Percentiles rank a stretch among this genome's conserved stretches.
These are phyloP conservation scores for Noctua comes DNA, from an alignment of 2,888 invertebrate genomes.

Conservation along the genomic window DNA sequence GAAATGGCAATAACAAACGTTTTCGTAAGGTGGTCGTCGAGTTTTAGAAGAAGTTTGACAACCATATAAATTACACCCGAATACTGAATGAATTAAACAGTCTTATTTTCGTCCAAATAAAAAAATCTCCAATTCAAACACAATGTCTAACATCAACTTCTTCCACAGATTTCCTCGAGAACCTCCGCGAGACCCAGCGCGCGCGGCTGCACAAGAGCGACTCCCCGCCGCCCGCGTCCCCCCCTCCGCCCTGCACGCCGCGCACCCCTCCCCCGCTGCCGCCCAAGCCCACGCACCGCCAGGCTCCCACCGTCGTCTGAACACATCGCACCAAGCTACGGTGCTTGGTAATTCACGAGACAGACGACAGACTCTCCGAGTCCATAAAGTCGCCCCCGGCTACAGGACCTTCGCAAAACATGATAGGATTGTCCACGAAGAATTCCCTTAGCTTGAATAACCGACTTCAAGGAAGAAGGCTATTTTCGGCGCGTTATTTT, in stretches of 20 bases:
- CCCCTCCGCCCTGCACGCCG: conserved; percentile 49
- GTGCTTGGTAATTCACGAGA: conserved; percentile 8
- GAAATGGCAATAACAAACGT: too few species aligned
- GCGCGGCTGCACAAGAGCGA: conserved; percentile 68
- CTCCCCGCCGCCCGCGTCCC: conserved; percentile 2
- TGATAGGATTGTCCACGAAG: neutral
- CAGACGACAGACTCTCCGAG: conserved; percentile 3
- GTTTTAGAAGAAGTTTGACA: neutral
- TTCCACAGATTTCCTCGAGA: conserved; percentile 83
- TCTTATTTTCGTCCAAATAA: neutral
- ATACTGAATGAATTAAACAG: neutral
- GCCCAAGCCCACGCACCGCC: conserved; percentile 79
- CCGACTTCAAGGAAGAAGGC: neutral
- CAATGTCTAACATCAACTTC: neutral
- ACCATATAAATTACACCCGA: neutral
- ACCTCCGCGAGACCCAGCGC: conserved; percentile 85
- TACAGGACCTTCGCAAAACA: conserved; percentile 19
- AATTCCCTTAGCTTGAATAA: neutral
- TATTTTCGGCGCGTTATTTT: conserved; percentile 17
- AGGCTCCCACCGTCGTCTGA: conserved; percentile 81
- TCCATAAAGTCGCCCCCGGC: conserved; percentile 23
- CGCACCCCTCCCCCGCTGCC: conserved; percentile 83
- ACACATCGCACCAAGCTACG: neutral
- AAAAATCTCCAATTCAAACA: neutral
- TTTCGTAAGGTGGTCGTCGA: neutral